A percentile compares a stretch with the other conserved stretches of the same genome.
phyloP scores from a whole-genome alignment of 2,888 invertebrate species.

The Yponomeuta malinellus region DNA sequence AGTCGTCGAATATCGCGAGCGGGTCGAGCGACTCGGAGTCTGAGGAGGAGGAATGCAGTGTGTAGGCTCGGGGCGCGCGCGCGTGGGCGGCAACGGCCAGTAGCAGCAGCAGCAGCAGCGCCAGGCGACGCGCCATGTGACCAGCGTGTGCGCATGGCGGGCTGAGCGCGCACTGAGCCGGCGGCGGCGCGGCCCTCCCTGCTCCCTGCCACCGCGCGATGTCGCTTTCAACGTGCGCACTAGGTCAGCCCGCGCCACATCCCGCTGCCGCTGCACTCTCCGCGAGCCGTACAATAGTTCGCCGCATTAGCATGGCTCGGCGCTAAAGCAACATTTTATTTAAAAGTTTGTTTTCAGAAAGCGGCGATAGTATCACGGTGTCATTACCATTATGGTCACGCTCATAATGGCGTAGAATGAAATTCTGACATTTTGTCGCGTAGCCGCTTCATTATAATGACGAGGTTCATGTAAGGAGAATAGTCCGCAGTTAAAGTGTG shows the following conservation, averaged over 20 bases:
- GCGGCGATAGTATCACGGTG: not conserved
- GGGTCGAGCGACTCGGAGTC: slow-evolving; percentile 52
- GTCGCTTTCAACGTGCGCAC: slow-evolving; percentile 63
- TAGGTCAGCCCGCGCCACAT: slow-evolving; percentile 50
- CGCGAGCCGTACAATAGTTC: not conserved
- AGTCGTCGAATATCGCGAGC: slow-evolving; percentile 56
- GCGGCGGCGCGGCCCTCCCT: slow-evolving; percentile 36
- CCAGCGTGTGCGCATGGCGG: slow-evolving; percentile 72
- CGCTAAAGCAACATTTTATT: not conserved
- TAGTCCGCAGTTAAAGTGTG: not conserved
- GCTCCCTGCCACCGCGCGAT: slow-evolving; percentile 52
- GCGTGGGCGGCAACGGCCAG: slow-evolving; percentile 31
- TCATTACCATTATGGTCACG: not conserved
- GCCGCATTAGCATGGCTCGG: not conserved
- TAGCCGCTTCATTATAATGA: not conserved
- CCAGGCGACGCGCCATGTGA: slow-evolving; percentile 72
- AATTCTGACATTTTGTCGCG: not conserved
- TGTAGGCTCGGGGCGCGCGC: slow-evolving; percentile 34
- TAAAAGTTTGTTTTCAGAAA: not conserved
- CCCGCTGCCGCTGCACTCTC: slow-evolving; percentile 11
- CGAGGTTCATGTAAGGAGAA: not conserved
- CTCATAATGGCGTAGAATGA: not conserved
- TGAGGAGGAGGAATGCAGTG: slow-evolving; percentile 27
- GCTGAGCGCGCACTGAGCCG: slow-evolving; percentile 64
- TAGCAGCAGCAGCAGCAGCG: slow-evolving; percentile 66